These are phyloP conservation scores for Irena cyanogastra DNA, from an alignment of 2,113 vertebrate species.

Conservation along the genomic window DNA sequence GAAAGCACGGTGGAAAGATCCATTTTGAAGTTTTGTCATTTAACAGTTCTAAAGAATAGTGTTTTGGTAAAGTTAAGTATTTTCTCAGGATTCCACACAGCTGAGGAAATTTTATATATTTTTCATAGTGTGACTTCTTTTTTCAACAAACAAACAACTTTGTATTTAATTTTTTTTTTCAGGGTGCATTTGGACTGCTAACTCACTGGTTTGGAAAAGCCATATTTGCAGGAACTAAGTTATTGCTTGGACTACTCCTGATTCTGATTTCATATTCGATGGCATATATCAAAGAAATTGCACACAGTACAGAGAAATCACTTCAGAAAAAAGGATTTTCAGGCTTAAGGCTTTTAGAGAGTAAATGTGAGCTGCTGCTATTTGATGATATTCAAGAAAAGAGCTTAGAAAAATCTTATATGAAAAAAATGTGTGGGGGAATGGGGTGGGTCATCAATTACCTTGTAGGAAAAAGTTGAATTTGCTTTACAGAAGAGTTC, in stretches of 20 bases:
- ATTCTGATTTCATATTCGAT: neutral
- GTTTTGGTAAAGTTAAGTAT: neutral
- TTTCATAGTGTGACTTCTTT: neutral
- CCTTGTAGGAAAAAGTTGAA: neutral
- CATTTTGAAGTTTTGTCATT: neutral
- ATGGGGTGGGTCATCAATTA: neutral
- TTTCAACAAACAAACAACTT: neutral
- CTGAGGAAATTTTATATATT: neutral
- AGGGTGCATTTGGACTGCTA: neutral
- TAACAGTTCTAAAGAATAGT: neutral
- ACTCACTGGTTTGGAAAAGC: neutral
- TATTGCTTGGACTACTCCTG: neutral
- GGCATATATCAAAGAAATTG: neutral
- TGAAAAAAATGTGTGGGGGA: neutral
- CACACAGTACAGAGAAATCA: neutral
- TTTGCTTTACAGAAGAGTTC: neutral
- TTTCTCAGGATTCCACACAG: neutral
- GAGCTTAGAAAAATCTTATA: neutral
- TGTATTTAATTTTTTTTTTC: no score
- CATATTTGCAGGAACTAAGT: neutral
- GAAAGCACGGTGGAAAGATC: neutral
- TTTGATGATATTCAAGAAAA: neutral
- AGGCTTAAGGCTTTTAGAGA: neutral
- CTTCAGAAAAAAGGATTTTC: neutral
- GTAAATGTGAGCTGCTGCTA: neutral